Evolutionary conservation across 2,888 invertebrate genomes (phyloP).

Genomic region (Aspidapion aeneum): DNA sequence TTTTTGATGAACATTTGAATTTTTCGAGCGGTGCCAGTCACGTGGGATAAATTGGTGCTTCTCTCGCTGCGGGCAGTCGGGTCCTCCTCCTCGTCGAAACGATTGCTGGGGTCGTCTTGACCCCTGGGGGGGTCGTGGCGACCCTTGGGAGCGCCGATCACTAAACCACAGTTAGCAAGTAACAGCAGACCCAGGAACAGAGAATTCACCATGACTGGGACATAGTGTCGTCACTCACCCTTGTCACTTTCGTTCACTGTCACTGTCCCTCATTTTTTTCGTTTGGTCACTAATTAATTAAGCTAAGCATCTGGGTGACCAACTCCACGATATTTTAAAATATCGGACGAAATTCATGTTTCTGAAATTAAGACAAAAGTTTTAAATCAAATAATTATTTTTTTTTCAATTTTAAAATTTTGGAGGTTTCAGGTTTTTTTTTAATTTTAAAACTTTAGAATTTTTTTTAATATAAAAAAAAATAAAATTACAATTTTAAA

Average conservation of each 20-base stretch:
- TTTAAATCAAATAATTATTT: too few relatives aligned
- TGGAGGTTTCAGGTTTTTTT: too few relatives aligned
- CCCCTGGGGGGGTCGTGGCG: constrained; percentile 30
- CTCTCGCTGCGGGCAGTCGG: constrained; percentile 58
- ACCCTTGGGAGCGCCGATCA: constrained; percentile 43
- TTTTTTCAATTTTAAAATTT: too few relatives aligned
- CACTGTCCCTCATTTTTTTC: constrained; percentile 4
- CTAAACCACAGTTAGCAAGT: constrained; percentile 47
- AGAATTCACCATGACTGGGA: constrained; percentile 51
- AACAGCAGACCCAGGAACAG: constrained; percentile 49
- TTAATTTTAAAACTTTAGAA: too few relatives aligned
- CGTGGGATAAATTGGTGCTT: constrained; percentile 77
- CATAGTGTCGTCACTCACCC: constrained; percentile 48
- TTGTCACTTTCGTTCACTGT: constrained; percentile 39
- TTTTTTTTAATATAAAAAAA: too few relatives aligned
- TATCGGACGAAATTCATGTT: too few relatives aligned
- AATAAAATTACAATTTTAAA: too few relatives aligned
- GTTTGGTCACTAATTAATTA: neutral
- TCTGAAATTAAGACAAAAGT: too few relatives aligned
- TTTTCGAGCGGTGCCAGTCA: constrained; percentile 74
- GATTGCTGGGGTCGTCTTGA: constrained; percentile 30
- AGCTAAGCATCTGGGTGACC: too few relatives aligned
- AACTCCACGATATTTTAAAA: too few relatives aligned
- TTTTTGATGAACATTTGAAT: constrained; percentile 84
- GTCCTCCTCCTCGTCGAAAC: constrained; percentile 36